Evolutionary conservation across 2,797 vertebrate species (phyloP).

Genomic region (Pseudochromis fuscus): DNA sequence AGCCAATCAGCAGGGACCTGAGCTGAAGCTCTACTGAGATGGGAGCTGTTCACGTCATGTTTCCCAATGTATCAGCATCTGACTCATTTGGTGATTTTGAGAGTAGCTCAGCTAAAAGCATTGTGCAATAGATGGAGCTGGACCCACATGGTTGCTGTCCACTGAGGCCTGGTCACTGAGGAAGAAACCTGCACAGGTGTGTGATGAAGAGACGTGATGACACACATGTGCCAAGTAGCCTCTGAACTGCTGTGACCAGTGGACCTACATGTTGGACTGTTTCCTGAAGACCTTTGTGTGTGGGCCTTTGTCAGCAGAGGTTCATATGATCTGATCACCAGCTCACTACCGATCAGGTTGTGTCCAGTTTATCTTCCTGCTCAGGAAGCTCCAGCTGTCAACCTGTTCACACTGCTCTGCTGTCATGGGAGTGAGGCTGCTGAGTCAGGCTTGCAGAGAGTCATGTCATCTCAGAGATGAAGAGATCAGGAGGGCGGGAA

Average conservation of each 20-base stretch:
- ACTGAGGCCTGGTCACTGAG: not conserved
- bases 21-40: conserved; percentile 12
- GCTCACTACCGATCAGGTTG: conserved; percentile 24
- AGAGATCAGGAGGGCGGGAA: conserved; percentile 66
- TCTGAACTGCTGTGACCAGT: not conserved
- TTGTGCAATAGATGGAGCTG: not conserved
- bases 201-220: not conserved
- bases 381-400: conserved; percentile 43
- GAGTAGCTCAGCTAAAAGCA: too few species aligned
- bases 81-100: not conserved
- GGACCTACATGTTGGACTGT: not conserved
- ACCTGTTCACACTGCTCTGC: conserved; percentile 27
- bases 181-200: not conserved
- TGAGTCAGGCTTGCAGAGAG: conserved; percentile 67
- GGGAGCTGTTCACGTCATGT: conserved; percentile 16
- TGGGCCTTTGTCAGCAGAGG: not conserved
- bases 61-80: conserved; percentile 1
- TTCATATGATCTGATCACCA: conserved; percentile 5
- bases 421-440: conserved; percentile 59
- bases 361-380: conserved; percentile 31
- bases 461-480: conserved; percentile 67
- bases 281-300: not conserved
- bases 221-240: not conserved
- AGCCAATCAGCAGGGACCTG: conserved; percentile 18
- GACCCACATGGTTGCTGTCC: not conserved